Evolutionary conservation across 2,888 invertebrate species (phyloP).

Genomic region (Melieria picta): DNA sequence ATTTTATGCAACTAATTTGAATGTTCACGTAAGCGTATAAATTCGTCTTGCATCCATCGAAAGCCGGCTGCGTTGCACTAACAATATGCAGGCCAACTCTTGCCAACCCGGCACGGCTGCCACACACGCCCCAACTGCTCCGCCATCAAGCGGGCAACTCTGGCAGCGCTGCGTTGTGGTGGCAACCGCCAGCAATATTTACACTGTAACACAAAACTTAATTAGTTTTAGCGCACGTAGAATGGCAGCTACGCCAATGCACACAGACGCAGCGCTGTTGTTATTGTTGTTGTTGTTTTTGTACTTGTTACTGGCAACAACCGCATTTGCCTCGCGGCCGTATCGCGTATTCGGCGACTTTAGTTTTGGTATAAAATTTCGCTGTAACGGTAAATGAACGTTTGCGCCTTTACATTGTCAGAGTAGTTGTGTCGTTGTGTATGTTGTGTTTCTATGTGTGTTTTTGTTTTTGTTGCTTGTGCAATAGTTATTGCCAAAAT

Average conservation of each 20-base stretch:
- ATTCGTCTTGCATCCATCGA: conserved; percentile 12
- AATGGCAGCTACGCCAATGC: conserved; percentile 29
- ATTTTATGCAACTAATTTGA: conserved; percentile 33
- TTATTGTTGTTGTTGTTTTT: no score
- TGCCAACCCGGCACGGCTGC: neutral
- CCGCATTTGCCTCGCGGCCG: no score
- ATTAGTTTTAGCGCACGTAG: conserved; percentile 38
- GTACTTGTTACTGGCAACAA: no score
- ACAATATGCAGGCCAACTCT: neutral
- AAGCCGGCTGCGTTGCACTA: neutral
- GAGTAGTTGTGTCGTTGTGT: no score
- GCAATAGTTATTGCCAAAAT: no score
- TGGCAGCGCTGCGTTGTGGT: conserved; percentile 16
- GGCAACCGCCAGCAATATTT: conserved; percentile 32
- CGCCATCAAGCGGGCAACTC: neutral
- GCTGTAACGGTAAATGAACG: no score
- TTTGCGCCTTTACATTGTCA: no score
- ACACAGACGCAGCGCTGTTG: conserved; percentile 8
- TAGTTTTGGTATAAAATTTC: no score
- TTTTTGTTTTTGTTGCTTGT: no score
- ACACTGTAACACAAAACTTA: conserved; percentile 37
- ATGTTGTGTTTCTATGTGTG: no score
- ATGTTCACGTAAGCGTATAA: conserved; percentile 21
- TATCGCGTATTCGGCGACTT: no score
- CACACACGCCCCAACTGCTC: no score